Evolutionary conservation across 2,888 invertebrate species (phyloP).

Genomic region (Abrostola tripartita): DNA sequence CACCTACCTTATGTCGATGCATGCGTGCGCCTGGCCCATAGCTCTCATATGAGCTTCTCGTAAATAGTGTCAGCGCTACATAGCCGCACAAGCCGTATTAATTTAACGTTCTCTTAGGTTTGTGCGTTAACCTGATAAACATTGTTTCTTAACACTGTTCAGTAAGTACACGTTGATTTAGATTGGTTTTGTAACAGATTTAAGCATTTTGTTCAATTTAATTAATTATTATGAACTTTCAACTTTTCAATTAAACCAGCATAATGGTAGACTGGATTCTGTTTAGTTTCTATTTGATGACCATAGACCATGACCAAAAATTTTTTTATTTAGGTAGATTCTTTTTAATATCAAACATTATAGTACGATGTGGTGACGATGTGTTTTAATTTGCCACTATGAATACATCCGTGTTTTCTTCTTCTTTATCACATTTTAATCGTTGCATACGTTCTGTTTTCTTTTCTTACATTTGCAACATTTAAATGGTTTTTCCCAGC

Average conservation of each 20-base stretch:
- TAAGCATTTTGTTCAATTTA: slow-evolving; percentile 3
- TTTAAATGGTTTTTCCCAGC: too few species aligned
- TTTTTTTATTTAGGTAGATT: too few species aligned
- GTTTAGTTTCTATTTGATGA: too few species aligned
- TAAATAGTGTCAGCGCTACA: slow-evolving; percentile 54
- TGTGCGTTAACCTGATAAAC: slow-evolving; percentile 21
- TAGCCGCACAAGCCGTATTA: slow-evolving; percentile 42
- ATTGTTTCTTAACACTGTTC: slow-evolving; percentile 25
- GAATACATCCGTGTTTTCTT: too few species aligned
- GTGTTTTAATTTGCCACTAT: too few species aligned
- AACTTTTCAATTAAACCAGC: not conserved
- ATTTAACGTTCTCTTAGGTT: slow-evolving; percentile 35
- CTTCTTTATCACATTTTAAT: too few species aligned
- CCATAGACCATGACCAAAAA: too few species aligned
- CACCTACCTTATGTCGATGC: slow-evolving; percentile 9
- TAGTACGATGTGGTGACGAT: too few species aligned
- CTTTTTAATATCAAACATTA: too few species aligned
- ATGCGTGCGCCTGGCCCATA: slow-evolving; percentile 45
- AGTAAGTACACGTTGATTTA: not conserved
- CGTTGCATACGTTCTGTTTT: too few species aligned
- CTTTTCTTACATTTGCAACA: too few species aligned
- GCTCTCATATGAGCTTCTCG: slow-evolving; percentile 33
- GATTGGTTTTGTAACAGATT: slow-evolving; percentile 13
- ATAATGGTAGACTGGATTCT: too few species aligned
- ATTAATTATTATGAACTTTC: not conserved